These are phyloP conservation scores for Ptychodera flava DNA, from an alignment of 35 echinoderm and acorn worm species.

Conservation along the genomic window DNA sequence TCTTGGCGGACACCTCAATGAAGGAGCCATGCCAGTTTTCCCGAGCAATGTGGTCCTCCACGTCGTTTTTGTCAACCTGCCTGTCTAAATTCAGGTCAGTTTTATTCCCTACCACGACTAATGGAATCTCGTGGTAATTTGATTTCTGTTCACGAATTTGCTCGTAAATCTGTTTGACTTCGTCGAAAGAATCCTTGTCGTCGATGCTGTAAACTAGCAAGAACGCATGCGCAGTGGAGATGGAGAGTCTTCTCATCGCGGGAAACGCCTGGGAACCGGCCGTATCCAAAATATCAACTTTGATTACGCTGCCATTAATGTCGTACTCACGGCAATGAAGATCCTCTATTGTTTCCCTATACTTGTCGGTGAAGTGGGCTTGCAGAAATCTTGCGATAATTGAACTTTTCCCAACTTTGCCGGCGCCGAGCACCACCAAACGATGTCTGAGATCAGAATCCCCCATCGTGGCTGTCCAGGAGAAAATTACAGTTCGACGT, in stretches of 20 bases:
- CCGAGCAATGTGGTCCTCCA: conserved; percentile 39
- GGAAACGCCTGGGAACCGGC: conserved; percentile 86
- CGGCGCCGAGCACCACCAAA: conserved; percentile 76
- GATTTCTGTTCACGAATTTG: conserved; percentile 87
- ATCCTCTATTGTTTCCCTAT: conserved; percentile 93
- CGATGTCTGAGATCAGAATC: conserved; percentile 73
- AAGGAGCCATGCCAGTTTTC: conserved; percentile 84
- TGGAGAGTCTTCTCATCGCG: conserved; percentile 90
- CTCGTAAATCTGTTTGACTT: conserved; percentile 80
- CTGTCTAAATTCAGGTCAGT: conserved; percentile 56
- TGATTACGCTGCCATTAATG: conserved; percentile 86
- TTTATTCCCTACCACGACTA: conserved; percentile 90
- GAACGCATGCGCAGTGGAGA: conserved; percentile 95
- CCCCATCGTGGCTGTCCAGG: background rate
- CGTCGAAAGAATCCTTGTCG: conserved; percentile 71
- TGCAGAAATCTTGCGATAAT: conserved; percentile 89
- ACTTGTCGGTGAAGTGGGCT: conserved; percentile 72
- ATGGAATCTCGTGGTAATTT: conserved; percentile 75
- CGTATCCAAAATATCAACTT: conserved; percentile 95
- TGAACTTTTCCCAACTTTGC: conserved; percentile 88
- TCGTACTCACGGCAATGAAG: conserved; percentile 92
- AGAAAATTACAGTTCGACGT: too few species aligned
- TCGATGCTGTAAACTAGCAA: conserved; percentile 84
- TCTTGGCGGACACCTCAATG: conserved; percentile 84
- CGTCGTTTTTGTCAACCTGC: conserved; percentile 60